Conservation (phyloP, 2,888 invertebrate genomes). For the Coelopa pilipes region DNA sequence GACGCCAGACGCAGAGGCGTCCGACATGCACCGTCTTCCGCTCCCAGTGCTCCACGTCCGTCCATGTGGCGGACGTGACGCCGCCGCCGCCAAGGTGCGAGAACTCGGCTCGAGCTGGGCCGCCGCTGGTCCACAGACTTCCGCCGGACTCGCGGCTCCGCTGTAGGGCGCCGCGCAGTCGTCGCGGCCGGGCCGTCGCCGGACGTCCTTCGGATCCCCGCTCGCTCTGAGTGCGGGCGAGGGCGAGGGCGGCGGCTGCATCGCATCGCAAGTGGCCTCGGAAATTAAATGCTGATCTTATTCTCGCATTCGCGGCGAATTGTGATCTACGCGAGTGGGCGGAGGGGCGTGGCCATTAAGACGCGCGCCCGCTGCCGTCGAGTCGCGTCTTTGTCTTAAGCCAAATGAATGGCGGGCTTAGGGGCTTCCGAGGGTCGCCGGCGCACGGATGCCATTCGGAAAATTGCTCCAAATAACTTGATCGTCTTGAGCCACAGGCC, state of each 20-base stretch:
- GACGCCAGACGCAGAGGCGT: too few species aligned
- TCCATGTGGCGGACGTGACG: too few species aligned
- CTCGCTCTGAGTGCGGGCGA: background rate
- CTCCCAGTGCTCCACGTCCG: too few species aligned
- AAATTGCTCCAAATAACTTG: constrained; percentile 17
- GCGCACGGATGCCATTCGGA: constrained; percentile 10
- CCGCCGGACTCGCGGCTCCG: background rate
- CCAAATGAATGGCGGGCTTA: constrained; percentile 6
- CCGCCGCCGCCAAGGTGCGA: too few species aligned
- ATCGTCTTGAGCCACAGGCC: constrained; percentile 2
- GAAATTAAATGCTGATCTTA: constrained; percentile 22
- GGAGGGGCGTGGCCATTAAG: too few species aligned
- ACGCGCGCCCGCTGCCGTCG: background rate
- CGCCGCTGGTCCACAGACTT: background rate
- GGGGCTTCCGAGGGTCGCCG: background rate
- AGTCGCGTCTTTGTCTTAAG: constrained; percentile 7
- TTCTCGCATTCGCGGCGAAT: constrained; percentile 12
- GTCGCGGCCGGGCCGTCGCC: background rate
- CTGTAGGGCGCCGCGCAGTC: background rate
- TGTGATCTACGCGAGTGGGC: constrained; percentile 17
- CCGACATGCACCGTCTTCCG: too few species aligned
- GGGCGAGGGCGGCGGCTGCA: background rate
- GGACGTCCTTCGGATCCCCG: background rate
- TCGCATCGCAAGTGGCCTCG: constrained; percentile 6
- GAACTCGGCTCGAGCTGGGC: too few species aligned